A percentile compares a stretch with the other conserved stretches of the same genome.
Evolutionary conservation across 2,113 vertebrate species (phyloP).

Genomic region (Tricholaema leucomelas): DNA sequence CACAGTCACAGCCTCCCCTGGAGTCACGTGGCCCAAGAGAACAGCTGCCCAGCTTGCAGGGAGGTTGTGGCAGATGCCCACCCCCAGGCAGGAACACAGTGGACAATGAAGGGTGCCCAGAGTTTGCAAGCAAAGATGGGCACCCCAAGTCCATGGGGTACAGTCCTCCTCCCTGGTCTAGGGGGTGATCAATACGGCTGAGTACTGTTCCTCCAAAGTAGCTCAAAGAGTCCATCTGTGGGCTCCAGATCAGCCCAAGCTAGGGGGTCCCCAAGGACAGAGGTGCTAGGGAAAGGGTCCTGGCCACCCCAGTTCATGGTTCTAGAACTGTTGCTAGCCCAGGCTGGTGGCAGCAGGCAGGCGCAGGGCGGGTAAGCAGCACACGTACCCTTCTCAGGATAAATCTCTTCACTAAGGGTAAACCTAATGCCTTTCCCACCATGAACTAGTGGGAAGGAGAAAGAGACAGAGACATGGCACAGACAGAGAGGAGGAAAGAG

Average conservation of each 20-base stretch:
- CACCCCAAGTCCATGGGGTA: background rate
- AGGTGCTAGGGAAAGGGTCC: background rate
- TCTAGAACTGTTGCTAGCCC: slow-evolving; percentile 74
- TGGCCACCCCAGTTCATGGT: background rate
- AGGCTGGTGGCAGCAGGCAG: slow-evolving; percentile 17
- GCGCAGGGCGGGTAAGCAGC: slow-evolving; percentile 51
- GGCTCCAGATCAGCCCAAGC: background rate
- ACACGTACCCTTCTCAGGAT: slow-evolving; percentile 99
- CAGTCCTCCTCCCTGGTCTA: background rate
- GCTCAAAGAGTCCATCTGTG: background rate
- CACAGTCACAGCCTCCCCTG: background rate
- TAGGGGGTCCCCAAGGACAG: background rate
- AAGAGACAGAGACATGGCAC: slow-evolving; percentile 56
- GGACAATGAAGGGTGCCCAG: background rate
- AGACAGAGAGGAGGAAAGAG: background rate
- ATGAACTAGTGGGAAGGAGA: slow-evolving; percentile 87
- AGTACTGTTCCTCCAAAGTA: background rate
- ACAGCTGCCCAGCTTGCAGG: background rate
- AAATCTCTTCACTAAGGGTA: slow-evolving; percentile 99
- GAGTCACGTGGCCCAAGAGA: background rate
- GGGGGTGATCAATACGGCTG: background rate
- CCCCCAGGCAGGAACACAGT: background rate
- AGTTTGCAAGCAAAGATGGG: fast-evolving
- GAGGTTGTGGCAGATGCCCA: background rate
- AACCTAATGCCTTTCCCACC: slow-evolving; percentile 98